Conservation (phyloP, 2,888 invertebrate species). For the Pantelozetes paolii region DNA sequence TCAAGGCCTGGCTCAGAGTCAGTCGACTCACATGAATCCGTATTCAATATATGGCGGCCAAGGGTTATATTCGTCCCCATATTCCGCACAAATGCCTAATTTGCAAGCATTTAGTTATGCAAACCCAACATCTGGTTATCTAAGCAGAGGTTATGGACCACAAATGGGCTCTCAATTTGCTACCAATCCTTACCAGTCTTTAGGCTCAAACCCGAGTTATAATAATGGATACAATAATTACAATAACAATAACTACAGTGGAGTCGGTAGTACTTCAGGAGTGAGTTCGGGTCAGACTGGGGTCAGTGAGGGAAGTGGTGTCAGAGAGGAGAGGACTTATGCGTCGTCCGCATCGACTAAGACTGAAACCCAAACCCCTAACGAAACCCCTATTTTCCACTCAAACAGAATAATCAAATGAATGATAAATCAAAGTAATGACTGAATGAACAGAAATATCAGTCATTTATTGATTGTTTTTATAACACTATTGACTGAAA, state of each 20-base stretch:
- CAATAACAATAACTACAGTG: neutral
- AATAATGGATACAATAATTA: constrained; percentile 15
- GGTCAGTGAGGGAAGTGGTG: neutral
- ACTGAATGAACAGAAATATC: too few relatives aligned
- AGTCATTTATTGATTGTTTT: too few relatives aligned
- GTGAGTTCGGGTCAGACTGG: constrained; percentile 12
- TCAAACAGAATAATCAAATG: neutral
- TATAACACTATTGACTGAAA: too few relatives aligned
- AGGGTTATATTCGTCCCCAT: neutral
- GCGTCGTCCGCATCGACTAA: neutral
- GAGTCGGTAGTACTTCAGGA: constrained; percentile 7
- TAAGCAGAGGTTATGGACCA: neutral
- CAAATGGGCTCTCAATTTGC: neutral
- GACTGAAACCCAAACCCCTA: neutral
- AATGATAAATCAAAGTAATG: neutral
- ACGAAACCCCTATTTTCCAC: constrained; percentile 5
- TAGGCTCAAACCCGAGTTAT: neutral
- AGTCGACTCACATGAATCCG: neutral
- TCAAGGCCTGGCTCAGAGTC: neutral
- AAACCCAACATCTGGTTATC: neutral
- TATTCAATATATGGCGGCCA: neutral
- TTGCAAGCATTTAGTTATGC: neutral
- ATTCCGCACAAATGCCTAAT: constrained; percentile 6
- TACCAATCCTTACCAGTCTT: neutral
- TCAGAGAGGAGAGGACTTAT: constrained; percentile 12